A percentile compares a stretch with the other conserved stretches of the same genome.
Conservation (phyloP, 2,888 invertebrate species). For the Trissonchulus latispiculum region DNA sequence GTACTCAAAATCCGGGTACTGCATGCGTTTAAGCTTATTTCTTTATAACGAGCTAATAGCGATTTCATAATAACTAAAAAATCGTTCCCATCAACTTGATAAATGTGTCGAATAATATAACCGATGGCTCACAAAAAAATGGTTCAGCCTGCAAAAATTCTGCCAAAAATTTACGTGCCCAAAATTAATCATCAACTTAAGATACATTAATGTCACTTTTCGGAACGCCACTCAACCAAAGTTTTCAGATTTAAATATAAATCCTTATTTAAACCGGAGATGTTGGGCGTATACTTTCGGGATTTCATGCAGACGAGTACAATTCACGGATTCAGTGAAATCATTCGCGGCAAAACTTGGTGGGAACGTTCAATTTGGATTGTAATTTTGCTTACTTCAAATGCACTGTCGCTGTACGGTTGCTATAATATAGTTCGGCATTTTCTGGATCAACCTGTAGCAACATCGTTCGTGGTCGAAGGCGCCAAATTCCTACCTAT, state of each 20-base stretch:
- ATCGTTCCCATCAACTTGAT: too few species aligned
- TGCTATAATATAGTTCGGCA: slow-evolving; percentile 10
- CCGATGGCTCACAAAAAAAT: too few species aligned
- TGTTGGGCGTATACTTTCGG: background rate
- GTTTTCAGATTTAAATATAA: background rate
- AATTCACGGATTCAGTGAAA: slow-evolving; percentile 16
- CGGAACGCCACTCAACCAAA: too few species aligned
- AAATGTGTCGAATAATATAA: too few species aligned
- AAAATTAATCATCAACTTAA: too few species aligned
- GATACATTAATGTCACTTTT: too few species aligned
- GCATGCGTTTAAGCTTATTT: too few species aligned
- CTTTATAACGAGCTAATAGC: too few species aligned
- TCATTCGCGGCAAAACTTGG: background rate
- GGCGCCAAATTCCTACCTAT: background rate
- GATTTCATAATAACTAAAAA: too few species aligned
- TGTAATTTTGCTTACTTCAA: background rate
- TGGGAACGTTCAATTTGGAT: background rate
- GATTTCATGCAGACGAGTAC: slow-evolving; percentile 13
- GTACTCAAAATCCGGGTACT: too few species aligned
- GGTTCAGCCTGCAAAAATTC: too few species aligned
- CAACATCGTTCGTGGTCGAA: slow-evolving; percentile 3
- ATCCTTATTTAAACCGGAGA: background rate
- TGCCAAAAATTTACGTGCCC: too few species aligned
- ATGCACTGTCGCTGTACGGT: slow-evolving; percentile 8
- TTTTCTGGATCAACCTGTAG: slow-evolving; percentile 11